phyloP scores from a whole-genome alignment of 2,888 invertebrate genomes.

The Dendrolimus houi region DNA sequence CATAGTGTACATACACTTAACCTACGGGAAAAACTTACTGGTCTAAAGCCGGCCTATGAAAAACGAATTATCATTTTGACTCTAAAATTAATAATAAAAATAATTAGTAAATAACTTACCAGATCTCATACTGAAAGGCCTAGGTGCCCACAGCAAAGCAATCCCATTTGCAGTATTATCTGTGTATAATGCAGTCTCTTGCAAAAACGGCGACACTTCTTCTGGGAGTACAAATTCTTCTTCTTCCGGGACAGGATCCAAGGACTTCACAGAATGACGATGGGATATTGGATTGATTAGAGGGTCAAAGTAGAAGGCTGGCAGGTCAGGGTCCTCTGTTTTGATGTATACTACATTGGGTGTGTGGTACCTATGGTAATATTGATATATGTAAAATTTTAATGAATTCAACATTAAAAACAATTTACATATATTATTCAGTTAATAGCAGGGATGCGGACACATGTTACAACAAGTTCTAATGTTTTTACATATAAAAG shows the following conservation, averaged over 20 bases:
- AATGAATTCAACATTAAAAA: no score
- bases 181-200: constrained; percentile 96
- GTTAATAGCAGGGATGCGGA: no score
- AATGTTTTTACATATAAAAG: no score
- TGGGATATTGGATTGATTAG: constrained; percentile 99
- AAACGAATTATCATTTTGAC: background rate
- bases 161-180: constrained; percentile 99
- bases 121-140: constrained; percentile 98
- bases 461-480: no score
- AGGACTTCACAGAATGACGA: constrained; percentile 88
- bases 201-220: constrained; percentile 93
- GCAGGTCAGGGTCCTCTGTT: constrained; percentile 99
- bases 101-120: constrained; percentile 51
- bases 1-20: no score
- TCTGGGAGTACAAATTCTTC: constrained; percentile 96
- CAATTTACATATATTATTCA: no score
- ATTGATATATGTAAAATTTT: no score
- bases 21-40: no score
- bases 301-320: constrained; percentile 99
- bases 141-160: constrained; percentile 96
- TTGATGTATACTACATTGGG: constrained; percentile 99
- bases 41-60: no score
- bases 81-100: background rate
- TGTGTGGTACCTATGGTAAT: constrained; percentile 91
- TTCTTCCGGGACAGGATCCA: constrained; percentile 94